Evolutionary conservation across 2,113 vertebrate species (phyloP), one percentile per base, ranked within the genome.

Genomic region (Lethenteron camtschaticum): DNA sequence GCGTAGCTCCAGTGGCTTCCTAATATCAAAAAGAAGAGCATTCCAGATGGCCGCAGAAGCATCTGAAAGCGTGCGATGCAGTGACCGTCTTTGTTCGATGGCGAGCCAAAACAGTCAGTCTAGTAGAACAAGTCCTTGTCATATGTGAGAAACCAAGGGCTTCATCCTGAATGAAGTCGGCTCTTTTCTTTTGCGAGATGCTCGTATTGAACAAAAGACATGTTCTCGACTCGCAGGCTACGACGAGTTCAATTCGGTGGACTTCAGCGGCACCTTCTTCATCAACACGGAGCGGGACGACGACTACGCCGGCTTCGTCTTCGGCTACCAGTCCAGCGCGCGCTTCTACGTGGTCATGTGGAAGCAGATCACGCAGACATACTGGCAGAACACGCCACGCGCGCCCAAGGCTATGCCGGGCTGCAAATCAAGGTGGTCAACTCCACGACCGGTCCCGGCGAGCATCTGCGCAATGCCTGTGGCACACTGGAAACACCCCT

Each of bases 341-440:
- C 88, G 90, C 73, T 99, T 99, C 80, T 99, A 97, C 55, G 89
- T 95, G 2, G 92, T 97, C 63, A 97, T 97, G 92, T 99, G 94
- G 94, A 99, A 99, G 75, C 94, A 99, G 79, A 84, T 99, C 75
- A 97, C 94, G 3, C 94, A 99, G 76, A 86, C 94, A 9, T 99
- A 97, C 74, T 99, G 94, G 94, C 89, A 89, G 58, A 77, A 80
- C 68, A 83, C 84, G 10, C 94, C 69, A 97, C 90, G 2, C 87
- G 79, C 83, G 94, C 94, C 76, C 90, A 95, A 76, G 94, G 92
- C 56, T 97, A 97, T 78, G 90, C 90, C 0, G 94, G 94, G 70
- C 83, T 97, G 71, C 94, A 91, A 68, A 95, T 99, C 76, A 97
- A 97, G 80, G 87, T 95, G 18, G 89, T 97, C 68, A 99, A 99